Base-by-base conservation (phyloP, 2,888 invertebrate genomes). In the Coleophora deauratella region DNA sequence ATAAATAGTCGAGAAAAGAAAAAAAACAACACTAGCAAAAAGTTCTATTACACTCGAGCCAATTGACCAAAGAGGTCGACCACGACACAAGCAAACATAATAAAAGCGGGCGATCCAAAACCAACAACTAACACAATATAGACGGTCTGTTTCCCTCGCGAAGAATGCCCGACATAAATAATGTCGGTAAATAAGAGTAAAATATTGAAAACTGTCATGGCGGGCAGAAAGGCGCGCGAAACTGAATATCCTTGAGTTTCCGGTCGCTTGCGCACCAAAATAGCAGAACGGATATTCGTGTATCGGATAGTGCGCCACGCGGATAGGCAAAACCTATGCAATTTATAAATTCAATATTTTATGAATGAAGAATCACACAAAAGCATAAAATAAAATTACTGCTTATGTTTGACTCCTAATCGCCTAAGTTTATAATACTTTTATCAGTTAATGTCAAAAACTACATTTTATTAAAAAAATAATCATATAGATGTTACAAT, bases 141-240 rank as follows among this genome's bases (percentile, higher is more conserved):
- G 66, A 61, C 66, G 61, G 59, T 59, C 55, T 56, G 69, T 66
- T 72, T 72, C 66, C 69, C 66, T 54, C 52, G 46, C 64, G 53
- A 80, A 79, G 79, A 80, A 82, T 75, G 63, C 65, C 53, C 53
- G 63, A 71, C 78, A 85, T 81, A 84, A 82, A 84, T 84, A 84
- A 85, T 76, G 59, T 71, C 80, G 67, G 77, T 85, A 84, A 85
- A 85, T 85, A 85, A 84, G 75, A 76, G 77, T 80, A 78, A 84
- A 82, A 84, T 85, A 85, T 85, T 77, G 85, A 73, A 80, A 82
- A 85, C 62, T 80, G 85, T 84, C 85, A 79, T 70, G 72, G 76
- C 72, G 73, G 70, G 69, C 60, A 77, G 76, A 79, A 77, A 77
- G 71, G 75, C 73, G 74, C 72, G 76, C 72, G 79, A 72, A 77